Base-by-base conservation (phyloP, 1,140 invertebrate species). In the Triops cancriformis region DNA sequence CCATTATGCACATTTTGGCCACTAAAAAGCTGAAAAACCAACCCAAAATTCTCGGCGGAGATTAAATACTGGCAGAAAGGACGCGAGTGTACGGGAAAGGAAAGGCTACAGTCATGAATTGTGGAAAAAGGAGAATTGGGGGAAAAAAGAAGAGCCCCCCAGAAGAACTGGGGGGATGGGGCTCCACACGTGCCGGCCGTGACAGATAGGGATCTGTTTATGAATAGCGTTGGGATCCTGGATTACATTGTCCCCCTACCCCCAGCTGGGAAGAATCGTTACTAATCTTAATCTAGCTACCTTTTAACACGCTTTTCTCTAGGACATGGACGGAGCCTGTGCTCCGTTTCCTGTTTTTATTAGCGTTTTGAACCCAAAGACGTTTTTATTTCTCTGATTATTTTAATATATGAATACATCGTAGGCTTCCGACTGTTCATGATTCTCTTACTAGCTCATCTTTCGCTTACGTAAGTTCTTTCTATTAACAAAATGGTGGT, bases 281-380 rank as follows among this genome's bases (percentile, higher is more conserved):
- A n/a, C 23, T 64, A 64, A 64, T 64, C 51, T 64, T 64, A 64
- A 64, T 64, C 51, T 64, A 64, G 51, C 51, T 64, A 64, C 51
- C 51, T 64, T 64, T 64, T 64, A 64, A 64, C 51, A 64, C 51
- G 51, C 51, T 64, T 37, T 37, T 64, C 51, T 64, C 18, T 45
- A 5, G 43, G 18, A 11, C 14, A 6, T 23, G 0, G 51, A 14
- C 18, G 51, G 23, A 64, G 51, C 51, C 14, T 14, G 14, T 14
- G 51, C 7, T 7, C 31, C 31, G 2, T 37, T 37, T 37, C 31
- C 31, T 37, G 51, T 9, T 7, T 64, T 64, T 64, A 64, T 64
- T 64, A 14, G 51, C 51, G 23, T 64, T 64, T 64, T 64, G 14
- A n/a, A n/a, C n/a, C n/a, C n/a, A n/a, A n/a, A n/a, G n/a, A n/a